Evolutionary conservation across 92 coral and sea anemone species (phyloP).

Genomic region (Actinernus sp.): DNA sequence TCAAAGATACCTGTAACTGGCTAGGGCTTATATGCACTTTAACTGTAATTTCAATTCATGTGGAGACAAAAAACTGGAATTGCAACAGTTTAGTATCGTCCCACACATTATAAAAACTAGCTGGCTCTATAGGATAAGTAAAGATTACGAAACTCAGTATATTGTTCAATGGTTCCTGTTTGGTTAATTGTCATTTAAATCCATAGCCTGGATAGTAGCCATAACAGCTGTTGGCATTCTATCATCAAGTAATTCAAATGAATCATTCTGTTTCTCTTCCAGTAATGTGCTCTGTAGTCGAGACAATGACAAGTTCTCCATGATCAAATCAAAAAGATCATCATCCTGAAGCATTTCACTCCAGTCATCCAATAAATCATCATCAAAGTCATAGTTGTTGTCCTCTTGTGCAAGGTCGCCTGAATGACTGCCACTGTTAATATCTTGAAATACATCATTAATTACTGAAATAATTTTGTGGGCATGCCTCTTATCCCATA

Average conservation of each 20-base stretch:
- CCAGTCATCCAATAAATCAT: constrained; percentile 76
- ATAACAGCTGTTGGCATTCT: constrained; percentile 7
- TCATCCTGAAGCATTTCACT: constrained; percentile 66
- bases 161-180: no score
- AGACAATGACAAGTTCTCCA: constrained; percentile 39
- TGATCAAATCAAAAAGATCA: constrained; percentile 65
- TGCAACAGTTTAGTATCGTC: no score
- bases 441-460: constrained; percentile 23
- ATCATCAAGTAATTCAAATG: constrained; percentile 11
- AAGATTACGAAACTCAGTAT: no score
- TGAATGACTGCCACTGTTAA: no score
- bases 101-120: no score
- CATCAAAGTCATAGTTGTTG: constrained; percentile 42
- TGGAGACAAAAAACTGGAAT: no score
- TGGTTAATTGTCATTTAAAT: no score
- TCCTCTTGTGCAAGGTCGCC: constrained; percentile 9
- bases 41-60: no score
- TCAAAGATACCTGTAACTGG: no score
- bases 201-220: no score
- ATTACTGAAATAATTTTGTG: constrained; percentile 28
- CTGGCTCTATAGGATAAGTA: no score
- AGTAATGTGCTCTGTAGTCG: constrained; percentile 7
- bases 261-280: constrained; percentile 4
- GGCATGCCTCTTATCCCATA: constrained; percentile 73
- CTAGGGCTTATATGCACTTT: no score